Conservation (phyloP, 2,113 vertebrate genomes). For the Gyps fulvus region DNA sequence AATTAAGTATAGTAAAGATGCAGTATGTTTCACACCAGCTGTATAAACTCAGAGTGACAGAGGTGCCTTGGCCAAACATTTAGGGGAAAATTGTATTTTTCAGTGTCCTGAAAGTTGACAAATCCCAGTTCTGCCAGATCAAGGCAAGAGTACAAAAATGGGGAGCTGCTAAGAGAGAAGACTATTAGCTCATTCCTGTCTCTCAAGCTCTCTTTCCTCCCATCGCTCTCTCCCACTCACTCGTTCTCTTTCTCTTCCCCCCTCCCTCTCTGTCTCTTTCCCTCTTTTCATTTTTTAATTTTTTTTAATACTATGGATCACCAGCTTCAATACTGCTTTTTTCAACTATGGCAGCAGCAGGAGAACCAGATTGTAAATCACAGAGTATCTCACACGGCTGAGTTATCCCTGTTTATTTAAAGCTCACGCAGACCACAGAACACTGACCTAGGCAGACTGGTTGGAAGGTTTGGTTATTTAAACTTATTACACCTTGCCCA, state of each 20-base stretch:
- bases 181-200: neutral
- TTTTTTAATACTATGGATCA: neutral
- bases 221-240: accelerated
- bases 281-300: neutral
- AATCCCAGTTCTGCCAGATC: neutral
- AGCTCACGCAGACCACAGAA: neutral
- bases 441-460: neutral
- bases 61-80: neutral
- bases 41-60: neutral
- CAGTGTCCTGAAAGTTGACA: neutral
- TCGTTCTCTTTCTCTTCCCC: neutral
- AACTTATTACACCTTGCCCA: neutral
- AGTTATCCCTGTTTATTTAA: neutral
- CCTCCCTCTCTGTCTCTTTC: neutral
- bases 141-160: neutral
- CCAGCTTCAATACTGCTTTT: neutral
- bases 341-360: neutral
- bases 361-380: neutral
- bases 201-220: neutral
- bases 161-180: neutral
- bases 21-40: neutral
- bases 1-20: neutral
- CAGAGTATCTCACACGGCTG: neutral
- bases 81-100: neutral
- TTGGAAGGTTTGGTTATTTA: neutral